These are phyloP conservation scores for Seison nebaliae DNA, from an alignment of 1,140 invertebrate species.

Conservation along the genomic window DNA sequence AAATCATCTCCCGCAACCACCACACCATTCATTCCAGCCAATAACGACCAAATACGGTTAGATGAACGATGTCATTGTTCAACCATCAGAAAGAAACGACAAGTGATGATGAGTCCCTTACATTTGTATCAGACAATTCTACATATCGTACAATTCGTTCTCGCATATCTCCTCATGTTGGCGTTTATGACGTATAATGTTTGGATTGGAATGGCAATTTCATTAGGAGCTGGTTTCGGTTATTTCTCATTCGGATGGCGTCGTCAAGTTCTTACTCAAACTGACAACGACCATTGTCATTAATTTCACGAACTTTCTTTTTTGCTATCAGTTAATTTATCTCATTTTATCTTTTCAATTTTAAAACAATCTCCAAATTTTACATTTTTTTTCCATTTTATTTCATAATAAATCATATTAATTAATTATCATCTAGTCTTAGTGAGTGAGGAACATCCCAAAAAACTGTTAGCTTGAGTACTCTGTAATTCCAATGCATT, in stretches of 20 bases:
- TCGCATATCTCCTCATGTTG: conserved; percentile 78
- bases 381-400: no score
- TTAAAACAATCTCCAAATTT: no score
- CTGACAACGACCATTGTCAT: conserved; percentile 82
- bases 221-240: conserved; percentile 55
- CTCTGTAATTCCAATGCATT: neutral
- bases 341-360: no score
- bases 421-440: no score
- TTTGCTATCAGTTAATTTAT: no score
- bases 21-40: neutral
- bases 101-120: conserved; percentile 18
- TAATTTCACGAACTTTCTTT: no score
- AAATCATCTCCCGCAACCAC: neutral
- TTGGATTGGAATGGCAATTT: conserved; percentile 64
- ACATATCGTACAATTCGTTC: conserved; percentile 58
- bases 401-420: no score
- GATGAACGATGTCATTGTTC: neutral
- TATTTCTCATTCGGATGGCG: conserved; percentile 82
- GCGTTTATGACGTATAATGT: conserved; percentile 95
- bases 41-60: neutral
- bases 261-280: conserved; percentile 46
- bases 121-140: conserved; percentile 61
- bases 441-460: no score
- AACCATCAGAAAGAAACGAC: conserved; percentile 16
- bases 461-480: conserved; percentile 10